These are phyloP conservation scores for Globodera ellingtonae DNA, from an alignment of 1,140 invertebrate genomes.

Conservation along the genomic window DNA sequence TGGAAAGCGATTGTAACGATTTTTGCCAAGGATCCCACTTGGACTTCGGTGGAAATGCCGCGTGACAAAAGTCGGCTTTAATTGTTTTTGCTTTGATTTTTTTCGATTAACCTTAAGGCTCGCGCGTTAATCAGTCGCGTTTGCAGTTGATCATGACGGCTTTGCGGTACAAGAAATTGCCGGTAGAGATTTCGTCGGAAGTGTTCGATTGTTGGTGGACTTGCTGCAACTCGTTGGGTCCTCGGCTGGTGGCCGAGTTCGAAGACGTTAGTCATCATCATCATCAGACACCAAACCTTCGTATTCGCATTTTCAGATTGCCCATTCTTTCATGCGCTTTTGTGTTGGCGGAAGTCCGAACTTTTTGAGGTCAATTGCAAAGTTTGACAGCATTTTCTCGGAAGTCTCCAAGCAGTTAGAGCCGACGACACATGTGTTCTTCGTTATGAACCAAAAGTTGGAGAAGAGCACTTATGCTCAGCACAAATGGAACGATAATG, in stretches of 20 bases:
- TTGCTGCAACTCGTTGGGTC: slow-evolving; percentile 15
- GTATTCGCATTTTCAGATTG: background rate
- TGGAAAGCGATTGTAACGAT: slow-evolving; percentile 13
- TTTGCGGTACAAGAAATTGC: slow-evolving; percentile 12
- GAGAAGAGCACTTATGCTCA: background rate
- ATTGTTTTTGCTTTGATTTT: background rate
- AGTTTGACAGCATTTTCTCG: background rate
- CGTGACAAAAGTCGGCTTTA: slow-evolving; percentile 8
- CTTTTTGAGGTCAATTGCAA: background rate
- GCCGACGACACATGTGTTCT: background rate
- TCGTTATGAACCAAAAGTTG: slow-evolving; percentile 5
- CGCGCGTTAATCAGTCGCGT: background rate
- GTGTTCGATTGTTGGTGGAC: slow-evolving; percentile 27
- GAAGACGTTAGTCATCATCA: background rate
- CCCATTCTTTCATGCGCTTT: slow-evolving; percentile 11
- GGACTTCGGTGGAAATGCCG: background rate
- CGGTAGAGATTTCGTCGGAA: background rate
- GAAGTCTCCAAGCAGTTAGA: background rate
- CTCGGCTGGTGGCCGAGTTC: slow-evolving; percentile 1
- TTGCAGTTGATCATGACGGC: slow-evolving; percentile 11
- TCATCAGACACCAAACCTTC: background rate
- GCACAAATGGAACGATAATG: background rate
- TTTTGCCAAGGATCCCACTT: slow-evolving; percentile 15
- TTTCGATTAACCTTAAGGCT: background rate
- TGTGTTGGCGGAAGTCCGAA: slow-evolving; percentile 10